phyloP scores from a whole-genome alignment of 2,888 invertebrate species.

The Agapostemon virescens region DNA sequence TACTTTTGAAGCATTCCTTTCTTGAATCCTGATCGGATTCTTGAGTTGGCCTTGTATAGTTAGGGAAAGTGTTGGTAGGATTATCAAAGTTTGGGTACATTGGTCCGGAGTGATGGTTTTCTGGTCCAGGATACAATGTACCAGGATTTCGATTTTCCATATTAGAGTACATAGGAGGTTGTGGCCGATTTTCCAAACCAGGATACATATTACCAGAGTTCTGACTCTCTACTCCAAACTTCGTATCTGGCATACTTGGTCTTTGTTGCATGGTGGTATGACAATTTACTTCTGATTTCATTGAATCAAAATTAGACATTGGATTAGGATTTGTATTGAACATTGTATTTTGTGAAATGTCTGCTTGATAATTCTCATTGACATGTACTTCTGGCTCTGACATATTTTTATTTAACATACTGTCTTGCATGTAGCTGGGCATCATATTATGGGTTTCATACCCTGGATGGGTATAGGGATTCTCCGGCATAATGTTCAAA shows the following conservation, averaged over 20 bases:
- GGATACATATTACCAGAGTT: conserved; percentile 58
- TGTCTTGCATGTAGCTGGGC: conserved; percentile 68
- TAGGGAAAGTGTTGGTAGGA: conserved; percentile 58
- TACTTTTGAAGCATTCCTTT: conserved; percentile 64
- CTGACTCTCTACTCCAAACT: conserved; percentile 67
- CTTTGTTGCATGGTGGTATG: conserved; percentile 63
- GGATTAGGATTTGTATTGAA: conserved; percentile 65
- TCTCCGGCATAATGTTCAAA: conserved; percentile 67
- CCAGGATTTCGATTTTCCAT: conserved; percentile 65
- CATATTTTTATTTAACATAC: conserved; percentile 67
- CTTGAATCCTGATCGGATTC: conserved; percentile 68
- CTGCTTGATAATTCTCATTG: conserved; percentile 69
- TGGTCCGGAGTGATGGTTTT: conserved; percentile 62
- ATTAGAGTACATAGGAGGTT: conserved; percentile 63
- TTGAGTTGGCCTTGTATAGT: conserved; percentile 59
- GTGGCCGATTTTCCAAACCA: conserved; percentile 64
- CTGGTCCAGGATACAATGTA: conserved; percentile 67
- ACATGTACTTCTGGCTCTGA: conserved; percentile 64
- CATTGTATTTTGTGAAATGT: conserved; percentile 70
- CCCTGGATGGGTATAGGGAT: conserved; percentile 67
- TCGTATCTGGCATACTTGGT: conserved; percentile 56
- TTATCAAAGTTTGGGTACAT: conserved; percentile 69
- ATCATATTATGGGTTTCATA: conserved; percentile 71
- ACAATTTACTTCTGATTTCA: conserved; percentile 71
- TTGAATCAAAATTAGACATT: conserved; percentile 64